Base-by-base conservation (phyloP, 2,113 vertebrate species). In the Boleophthalmus pectinirostris region DNA sequence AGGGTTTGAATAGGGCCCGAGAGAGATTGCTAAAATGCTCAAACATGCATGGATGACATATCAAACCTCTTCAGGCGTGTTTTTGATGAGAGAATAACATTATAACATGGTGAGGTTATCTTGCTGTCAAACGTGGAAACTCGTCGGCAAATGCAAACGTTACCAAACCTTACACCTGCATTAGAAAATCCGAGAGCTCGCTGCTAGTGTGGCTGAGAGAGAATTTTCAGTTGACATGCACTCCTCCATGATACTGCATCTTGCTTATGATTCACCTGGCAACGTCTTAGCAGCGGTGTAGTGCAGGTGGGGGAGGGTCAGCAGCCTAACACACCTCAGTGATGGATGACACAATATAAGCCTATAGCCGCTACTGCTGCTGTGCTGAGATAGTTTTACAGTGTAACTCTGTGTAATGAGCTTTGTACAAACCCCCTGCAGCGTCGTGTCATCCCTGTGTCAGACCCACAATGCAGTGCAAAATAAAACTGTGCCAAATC, bases 311-410 rank as follows among this genome's bases (percentile, higher is more conserved):
- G 24, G 29, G 5, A 29, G 21, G 10, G 43, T 9, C 51, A 45
- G 38, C 21, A 69, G 20, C 6, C 29, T 25, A 43, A 57, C 24
- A 13, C 23, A 10, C 16, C 3, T 45, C 53, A 38, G 45, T 35
- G 43, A 69, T 47, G 16, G 56, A 68, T 47, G 12, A 35, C 51
- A 20, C 1, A 7, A n/a, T 45, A 46, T 66, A 66, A 66, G 16
- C 45, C 46, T 45, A 45, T 4, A 35, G 33, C 67, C 18, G 60
- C 45, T 72, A 53, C 72, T 54, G 61, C 47, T 14, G 20, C 47
- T 35, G 16, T 65, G 20, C 38, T 53, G 7, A 56, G 49, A 64
- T 73, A 10, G 25, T 57, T 70, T 74, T 38, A 67, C 23, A 70
- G 43, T 24, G 46, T 54, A 66, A 20, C 43, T 46, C 65, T 43